Evolutionary conservation across 1,140 invertebrate species (phyloP), one percentile per base, ranked within the genome.

Genomic region (Oncopeltus fasciatus): DNA sequence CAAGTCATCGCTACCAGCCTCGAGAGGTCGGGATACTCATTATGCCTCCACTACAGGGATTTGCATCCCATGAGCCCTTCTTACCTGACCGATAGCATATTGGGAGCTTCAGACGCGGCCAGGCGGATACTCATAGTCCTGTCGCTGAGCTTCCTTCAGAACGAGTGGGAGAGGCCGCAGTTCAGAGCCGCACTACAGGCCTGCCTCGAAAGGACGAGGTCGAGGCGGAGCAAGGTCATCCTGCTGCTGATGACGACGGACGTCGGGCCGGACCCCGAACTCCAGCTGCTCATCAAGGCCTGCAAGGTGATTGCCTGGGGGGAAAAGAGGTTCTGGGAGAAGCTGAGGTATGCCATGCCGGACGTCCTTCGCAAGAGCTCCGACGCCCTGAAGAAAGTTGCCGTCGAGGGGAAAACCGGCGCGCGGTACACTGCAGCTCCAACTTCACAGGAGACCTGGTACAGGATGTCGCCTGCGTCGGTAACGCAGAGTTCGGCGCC

Each of bases 291-390:
- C 59, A 77, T 93, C 14, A 86, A 90, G 70, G 88, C 86, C 62
- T 89, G 86, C 77, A 87, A 87, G 43, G 86, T 88, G 64, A 85
- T 92, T 27, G 80, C 85, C 69, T 91, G 87, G 87, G 86, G 87
- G 59, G 88, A 91, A 68, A 86, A 83, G 68, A 80, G 86, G 69
- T 92, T 92, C 77, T 91, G 88, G 89, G 87, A 91, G 69, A 92
- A 92, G 74, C 77, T 94, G 66, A 82, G 86, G 69, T 93, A 87
- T 78, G 84, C 87, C 60, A 85, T 95, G 82, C 90, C 90, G 21
- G 88, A 92, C 72, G 77, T 77, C 29, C 65, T 65, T 18, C 59
- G 61, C 4, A 68, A 68, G n/a, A 60, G 44, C 9, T 26, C 24
- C 18, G 59, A 60, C 49, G 57, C 38, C 26, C 24, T 62, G 53